Evolutionary conservation across 2,888 invertebrate genomes (phyloP).

Genomic region (Cheilosia urbana): DNA sequence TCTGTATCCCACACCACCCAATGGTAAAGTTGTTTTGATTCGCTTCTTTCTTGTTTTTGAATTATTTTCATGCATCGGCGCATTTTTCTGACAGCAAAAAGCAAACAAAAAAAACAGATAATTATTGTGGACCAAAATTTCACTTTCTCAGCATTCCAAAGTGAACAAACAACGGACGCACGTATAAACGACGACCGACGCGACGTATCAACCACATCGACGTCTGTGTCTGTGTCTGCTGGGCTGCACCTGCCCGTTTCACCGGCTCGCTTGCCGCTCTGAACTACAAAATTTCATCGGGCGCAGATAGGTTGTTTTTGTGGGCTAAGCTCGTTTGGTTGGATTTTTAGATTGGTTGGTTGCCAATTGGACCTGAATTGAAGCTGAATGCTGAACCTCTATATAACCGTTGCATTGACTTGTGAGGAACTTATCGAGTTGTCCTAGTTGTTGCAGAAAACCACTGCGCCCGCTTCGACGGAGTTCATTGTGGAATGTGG

Average conservation of each 20-base stretch:
- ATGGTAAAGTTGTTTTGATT: conserved; percentile 60
- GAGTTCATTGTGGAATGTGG: conserved; percentile 54
- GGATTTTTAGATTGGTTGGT: conserved; percentile 39
- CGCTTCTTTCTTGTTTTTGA: conserved; percentile 19
- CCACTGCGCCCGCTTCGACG: conserved; percentile 1
- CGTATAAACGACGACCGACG: conserved; percentile 18
- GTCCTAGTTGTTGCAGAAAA: conserved; percentile 56
- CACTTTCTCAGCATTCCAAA: conserved; percentile 73
- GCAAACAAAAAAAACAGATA: conserved; percentile 41
- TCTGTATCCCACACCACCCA: conserved; percentile 33
- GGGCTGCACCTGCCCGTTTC: conserved; percentile 60
- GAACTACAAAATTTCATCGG: conserved; percentile 28
- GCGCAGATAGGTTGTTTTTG: conserved; percentile 39
- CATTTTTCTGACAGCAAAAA: conserved; percentile 53
- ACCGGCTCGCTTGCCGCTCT: conserved; percentile 17
- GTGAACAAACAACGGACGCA: conserved; percentile 53
- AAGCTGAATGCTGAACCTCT: conserved; percentile 54
- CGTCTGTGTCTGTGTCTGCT: conserved; percentile 29
- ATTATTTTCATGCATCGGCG: conserved; percentile 59
- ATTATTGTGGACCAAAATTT: conserved; percentile 72
- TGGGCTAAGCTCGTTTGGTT: conserved; percentile 37
- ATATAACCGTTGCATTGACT: conserved; percentile 33
- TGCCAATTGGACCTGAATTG: conserved; percentile 56
- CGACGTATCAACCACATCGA: conserved; percentile 29
- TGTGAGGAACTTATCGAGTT: conserved; percentile 56